phyloP scores from a whole-genome alignment of 1,140 invertebrate genomes.

The Hyles vespertilio region DNA sequence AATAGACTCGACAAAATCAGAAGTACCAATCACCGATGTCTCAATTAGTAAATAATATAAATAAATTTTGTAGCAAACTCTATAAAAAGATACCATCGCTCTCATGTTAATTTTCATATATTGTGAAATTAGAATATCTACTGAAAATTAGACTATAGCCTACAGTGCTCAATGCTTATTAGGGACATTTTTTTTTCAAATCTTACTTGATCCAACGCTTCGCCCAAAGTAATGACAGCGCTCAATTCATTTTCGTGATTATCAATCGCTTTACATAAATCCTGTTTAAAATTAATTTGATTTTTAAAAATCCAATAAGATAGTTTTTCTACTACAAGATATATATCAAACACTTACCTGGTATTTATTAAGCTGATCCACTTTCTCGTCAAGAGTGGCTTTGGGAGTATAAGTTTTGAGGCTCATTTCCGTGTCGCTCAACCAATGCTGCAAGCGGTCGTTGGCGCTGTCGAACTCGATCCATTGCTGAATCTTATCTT shows the following conservation, averaged over 20 bases:
- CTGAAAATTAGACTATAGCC: slow-evolving; percentile 67
- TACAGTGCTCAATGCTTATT: slow-evolving; percentile 44
- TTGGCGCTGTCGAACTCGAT: slow-evolving; percentile 91
- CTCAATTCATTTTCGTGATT: slow-evolving; percentile 82
- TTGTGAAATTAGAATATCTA: slow-evolving; percentile 62
- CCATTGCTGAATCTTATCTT: slow-evolving; percentile 93
- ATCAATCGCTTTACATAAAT: slow-evolving; percentile 85
- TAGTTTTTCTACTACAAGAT: slow-evolving; percentile 12
- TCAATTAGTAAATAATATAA: slow-evolving; percentile 23
- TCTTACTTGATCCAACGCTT: slow-evolving; percentile 92
- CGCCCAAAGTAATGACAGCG: slow-evolving; percentile 84
- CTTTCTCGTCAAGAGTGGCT: slow-evolving; percentile 92
- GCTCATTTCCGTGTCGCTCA: slow-evolving; percentile 89
- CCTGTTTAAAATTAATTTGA: slow-evolving; percentile 76
- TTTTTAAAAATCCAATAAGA: slow-evolving; percentile 28
- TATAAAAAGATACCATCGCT: background rate
- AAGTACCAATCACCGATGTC: slow-evolving; percentile 26
- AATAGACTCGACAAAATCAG: slow-evolving; percentile 19
- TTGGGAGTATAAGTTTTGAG: slow-evolving; percentile 92
- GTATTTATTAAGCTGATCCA: slow-evolving; percentile 92
- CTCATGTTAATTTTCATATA: slow-evolving; percentile 33
- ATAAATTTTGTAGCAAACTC: slow-evolving; percentile 1
- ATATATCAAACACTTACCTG: slow-evolving; percentile 78
- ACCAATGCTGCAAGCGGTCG: slow-evolving; percentile 88
- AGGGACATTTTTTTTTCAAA: slow-evolving; percentile 37